These are phyloP conservation scores for Orgyia antiqua DNA, from an alignment of 2,888 invertebrate species.

Conservation along the genomic window DNA sequence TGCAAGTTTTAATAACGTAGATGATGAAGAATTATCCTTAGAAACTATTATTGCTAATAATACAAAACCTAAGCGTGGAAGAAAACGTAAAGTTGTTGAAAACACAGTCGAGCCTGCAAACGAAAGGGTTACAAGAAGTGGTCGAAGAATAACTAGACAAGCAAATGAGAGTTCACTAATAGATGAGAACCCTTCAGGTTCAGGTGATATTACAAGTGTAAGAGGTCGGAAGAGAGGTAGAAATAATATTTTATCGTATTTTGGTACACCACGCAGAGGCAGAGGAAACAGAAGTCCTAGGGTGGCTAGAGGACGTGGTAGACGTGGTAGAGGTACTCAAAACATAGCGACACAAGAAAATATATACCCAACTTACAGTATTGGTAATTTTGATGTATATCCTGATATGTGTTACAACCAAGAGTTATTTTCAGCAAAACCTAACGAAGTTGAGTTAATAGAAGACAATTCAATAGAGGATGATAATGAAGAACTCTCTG, in stretches of 20 bases:
- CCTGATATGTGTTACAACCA: conserved; percentile 43
- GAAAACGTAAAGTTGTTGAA: conserved; percentile 11
- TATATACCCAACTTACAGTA: conserved; percentile 35
- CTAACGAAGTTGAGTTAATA: conserved; percentile 21
- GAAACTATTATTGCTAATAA: conserved; percentile 34
- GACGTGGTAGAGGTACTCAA: neutral
- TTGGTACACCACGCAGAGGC: neutral
- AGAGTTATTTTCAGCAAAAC: conserved; percentile 37
- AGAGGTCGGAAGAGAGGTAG: neutral
- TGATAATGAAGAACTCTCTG: conserved; percentile 61
- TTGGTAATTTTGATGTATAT: conserved; percentile 60
- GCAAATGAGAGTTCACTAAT: neutral
- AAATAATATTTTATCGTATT: neutral
- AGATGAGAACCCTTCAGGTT: neutral
- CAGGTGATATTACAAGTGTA: neutral
- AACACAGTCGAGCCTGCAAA: neutral
- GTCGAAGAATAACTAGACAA: conserved; percentile 9
- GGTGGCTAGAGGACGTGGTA: neutral
- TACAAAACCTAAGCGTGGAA: conserved; percentile 10
- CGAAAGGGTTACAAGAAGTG: neutral
- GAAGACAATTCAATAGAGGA: conserved; percentile 32
- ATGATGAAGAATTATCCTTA: conserved; percentile 29
- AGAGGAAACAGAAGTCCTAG: neutral
- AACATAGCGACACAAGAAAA: conserved; percentile 1
- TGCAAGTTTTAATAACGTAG: conserved; percentile 17